Percentiles rank a stretch among this genome's conserved stretches.
Conservation (phyloP, 92 coral and sea anemone genomes). For the Parazoanthus atlanticus region DNA sequence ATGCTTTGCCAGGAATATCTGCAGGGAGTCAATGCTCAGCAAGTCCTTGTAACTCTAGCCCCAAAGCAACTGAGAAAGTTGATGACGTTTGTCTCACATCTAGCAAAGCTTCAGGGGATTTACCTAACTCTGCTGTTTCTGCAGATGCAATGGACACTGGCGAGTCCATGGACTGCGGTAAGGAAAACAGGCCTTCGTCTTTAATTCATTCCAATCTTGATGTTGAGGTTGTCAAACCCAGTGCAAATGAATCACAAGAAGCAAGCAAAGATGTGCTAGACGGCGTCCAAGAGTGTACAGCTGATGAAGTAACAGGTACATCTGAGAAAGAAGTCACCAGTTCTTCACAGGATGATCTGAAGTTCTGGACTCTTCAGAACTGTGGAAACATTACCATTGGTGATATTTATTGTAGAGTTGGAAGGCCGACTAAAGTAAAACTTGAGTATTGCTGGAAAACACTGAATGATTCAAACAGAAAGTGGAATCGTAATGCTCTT, state of each 20-base stretch:
- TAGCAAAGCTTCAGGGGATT: not conserved
- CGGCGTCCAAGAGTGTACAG: not conserved
- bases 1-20: not conserved
- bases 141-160: slow-evolving; percentile 8
- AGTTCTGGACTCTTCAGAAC: slow-evolving; percentile 73
- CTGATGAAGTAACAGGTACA: not conserved
- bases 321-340: not conserved
- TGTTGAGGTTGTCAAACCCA: not conserved
- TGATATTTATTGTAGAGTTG: slow-evolving; percentile 81
- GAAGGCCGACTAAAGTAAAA: slow-evolving; percentile 82
- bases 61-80: slow-evolving; percentile 10
- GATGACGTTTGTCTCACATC: not conserved
- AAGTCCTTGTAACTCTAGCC: not conserved
- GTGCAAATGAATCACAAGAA: not conserved
- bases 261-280: slow-evolving; percentile 16
- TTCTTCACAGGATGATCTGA: not conserved
- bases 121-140: not conserved
- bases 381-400: slow-evolving; percentile 86
- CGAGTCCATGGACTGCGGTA: slow-evolving; percentile 31
- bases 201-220: slow-evolving; percentile 8
- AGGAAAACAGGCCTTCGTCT: slow-evolving; percentile 38
- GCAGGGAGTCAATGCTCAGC: not conserved
- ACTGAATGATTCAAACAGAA: slow-evolving; percentile 52
- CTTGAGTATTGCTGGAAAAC: slow-evolving; percentile 77
- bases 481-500: slow-evolving; percentile 71